Conservation (phyloP, 2,888 invertebrate genomes). For the Cephus pulcher region DNA sequence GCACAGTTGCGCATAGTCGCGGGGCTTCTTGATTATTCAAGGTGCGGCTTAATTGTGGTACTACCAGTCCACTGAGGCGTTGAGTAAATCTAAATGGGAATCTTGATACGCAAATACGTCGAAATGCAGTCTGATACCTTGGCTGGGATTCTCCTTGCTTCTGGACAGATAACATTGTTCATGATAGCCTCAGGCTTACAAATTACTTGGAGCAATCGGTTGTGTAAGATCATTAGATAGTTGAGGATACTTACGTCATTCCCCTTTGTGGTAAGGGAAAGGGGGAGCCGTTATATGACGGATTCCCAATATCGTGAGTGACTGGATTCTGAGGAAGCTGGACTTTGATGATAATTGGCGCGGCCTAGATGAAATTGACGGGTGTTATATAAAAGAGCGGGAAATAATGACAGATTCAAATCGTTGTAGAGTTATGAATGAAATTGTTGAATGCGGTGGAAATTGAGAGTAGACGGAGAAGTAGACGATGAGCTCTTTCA, state of each 20-base stretch:
- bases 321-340: neutral
- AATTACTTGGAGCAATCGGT: neutral
- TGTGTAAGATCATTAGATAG: neutral
- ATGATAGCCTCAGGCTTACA: neutral
- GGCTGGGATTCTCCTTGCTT: neutral
- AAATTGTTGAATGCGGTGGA: neutral
- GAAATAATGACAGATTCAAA: neutral
- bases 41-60: neutral
- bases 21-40: neutral
- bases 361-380: neutral
- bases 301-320: neutral
- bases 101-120: constrained; percentile 2
- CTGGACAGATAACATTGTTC: constrained; percentile 4
- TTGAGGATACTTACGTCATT: neutral
- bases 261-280: neutral
- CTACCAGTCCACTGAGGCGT: neutral
- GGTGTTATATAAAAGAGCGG: neutral
- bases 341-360: neutral
- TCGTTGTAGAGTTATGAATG: neutral
- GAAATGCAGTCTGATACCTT: neutral
- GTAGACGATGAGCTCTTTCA: neutral
- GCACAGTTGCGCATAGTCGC: neutral
- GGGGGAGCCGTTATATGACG: neutral
- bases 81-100: constrained; percentile 7
- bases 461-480: neutral